Evolutionary conservation across 2,888 invertebrate species (phyloP).

Genomic region (Phoenoteleia sp.): DNA sequence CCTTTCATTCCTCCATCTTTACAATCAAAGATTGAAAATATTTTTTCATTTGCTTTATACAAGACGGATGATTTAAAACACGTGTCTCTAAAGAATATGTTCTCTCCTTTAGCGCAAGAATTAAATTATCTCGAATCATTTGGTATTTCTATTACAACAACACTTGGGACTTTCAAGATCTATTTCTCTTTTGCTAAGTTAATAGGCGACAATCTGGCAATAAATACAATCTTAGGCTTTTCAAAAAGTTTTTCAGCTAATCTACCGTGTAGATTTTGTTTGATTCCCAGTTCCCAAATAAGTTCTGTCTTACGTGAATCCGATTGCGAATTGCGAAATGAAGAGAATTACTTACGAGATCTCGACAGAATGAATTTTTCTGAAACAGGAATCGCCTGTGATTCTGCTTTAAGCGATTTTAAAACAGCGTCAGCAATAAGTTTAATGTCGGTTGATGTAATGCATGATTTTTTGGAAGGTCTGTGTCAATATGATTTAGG

Average conservation of each 20-base stretch:
- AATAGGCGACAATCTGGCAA: conserved; percentile 61
- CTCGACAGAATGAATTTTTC: conserved; percentile 8
- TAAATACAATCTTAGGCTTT: conserved; percentile 61
- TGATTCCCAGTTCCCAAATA: conserved; percentile 6
- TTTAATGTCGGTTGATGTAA: conserved; percentile 47
- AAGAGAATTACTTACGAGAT: conserved; percentile 32
- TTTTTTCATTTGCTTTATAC: conserved; percentile 52
- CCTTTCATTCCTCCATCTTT: conserved; percentile 60
- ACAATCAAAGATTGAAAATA: conserved; percentile 65
- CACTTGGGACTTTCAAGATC: conserved; percentile 23
- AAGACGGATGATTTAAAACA: conserved; percentile 51
- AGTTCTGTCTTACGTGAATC: conserved; percentile 20
- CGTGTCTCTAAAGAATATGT: conserved; percentile 14
- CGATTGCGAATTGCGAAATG: conserved; percentile 22
- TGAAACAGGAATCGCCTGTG: conserved; percentile 27
- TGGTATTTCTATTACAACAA: conserved; percentile 45
- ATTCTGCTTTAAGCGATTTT: conserved; percentile 22
- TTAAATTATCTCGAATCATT: conserved; percentile 38
- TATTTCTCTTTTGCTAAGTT: conserved; percentile 59
- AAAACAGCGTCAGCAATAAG: conserved; percentile 4
- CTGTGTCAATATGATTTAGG: conserved; percentile 69
- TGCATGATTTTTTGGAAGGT: conserved; percentile 64
- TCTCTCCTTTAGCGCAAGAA: conserved; percentile 39
- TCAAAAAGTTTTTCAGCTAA: conserved; percentile 51
- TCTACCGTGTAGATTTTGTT: conserved; percentile 6